phyloP scores from a whole-genome alignment of 2,797 vertebrate species.

The Darevskia nairensis region DNA sequence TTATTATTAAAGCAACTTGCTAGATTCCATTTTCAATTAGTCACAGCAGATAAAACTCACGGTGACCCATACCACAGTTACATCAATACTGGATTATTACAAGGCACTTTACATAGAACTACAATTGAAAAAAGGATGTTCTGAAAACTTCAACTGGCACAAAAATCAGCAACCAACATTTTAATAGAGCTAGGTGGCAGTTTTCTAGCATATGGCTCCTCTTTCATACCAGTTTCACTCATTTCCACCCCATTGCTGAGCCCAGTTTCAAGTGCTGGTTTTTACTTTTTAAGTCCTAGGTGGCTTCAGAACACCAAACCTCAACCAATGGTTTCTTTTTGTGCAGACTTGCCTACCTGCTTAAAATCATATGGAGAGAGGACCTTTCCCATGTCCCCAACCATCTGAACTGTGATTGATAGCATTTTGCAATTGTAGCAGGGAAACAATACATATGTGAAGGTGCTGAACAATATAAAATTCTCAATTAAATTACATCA shows the following conservation, averaged over 20 bases:
- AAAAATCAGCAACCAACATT: background rate
- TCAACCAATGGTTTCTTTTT: background rate
- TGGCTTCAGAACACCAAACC: background rate
- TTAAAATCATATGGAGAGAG: background rate
- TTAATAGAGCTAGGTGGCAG: background rate
- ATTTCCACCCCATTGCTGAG: background rate
- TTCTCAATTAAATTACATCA: too few relatives aligned
- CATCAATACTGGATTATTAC: too few relatives aligned
- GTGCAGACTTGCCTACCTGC: background rate
- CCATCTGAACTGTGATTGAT: background rate
- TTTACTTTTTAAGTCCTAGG: background rate
- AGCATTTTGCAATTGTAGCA: background rate
- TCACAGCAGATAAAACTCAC: too few relatives aligned
- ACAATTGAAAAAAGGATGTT: background rate
- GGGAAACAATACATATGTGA: too few relatives aligned
- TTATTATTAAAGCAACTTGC: background rate
- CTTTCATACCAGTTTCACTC: background rate
- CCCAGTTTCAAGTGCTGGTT: background rate
- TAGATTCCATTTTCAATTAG: background rate
- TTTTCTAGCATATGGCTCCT: background rate
- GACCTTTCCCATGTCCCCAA: background rate
- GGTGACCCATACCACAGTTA: too few relatives aligned
- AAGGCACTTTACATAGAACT: background rate
- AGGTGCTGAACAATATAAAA: too few relatives aligned
- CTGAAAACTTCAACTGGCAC: background rate